Base-by-base conservation (phyloP, 2,797 vertebrate species). In the Phoeniculus purpureus region DNA sequence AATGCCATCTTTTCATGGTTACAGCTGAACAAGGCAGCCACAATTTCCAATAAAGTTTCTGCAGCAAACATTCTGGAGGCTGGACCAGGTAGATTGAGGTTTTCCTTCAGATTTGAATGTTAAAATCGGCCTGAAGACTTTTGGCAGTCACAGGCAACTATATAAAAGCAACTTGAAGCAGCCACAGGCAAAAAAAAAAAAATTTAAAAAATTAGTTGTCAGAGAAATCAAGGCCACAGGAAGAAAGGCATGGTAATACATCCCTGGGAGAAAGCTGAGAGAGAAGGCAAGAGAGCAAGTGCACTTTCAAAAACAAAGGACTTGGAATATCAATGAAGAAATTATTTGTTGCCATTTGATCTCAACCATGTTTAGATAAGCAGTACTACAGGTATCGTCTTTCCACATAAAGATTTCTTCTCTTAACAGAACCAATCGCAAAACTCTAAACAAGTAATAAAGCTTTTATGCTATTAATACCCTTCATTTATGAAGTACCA, bases 171-270 rank as follows among this genome's bases (percentile, higher is more conserved):
- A 76, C n/a, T 17, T 81, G 56, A 94, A 64, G 71, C 40, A 71
- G 81, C 50, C 67, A 93, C 60, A 80, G 75, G 67, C 9, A 51
- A 77, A 19, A 32, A 13, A 56, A 54, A 59, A 75, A 70, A 52
- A 52, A 43, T n/a, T 37, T 37, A 37, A 58, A 87, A 76, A 59
- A 13, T 20, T 45, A 76, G 52, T 40, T 0, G 0, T n/a, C 64
- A 73, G 67, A 54, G 72, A 94, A 86, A 67, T 81, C 88, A 84
- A 91, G 74, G 83, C 61, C 66, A 90, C 6, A n/a, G 77, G 67
- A 89, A 93, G 67, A 94, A 90, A 93, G 47, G 54, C 71, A 64
- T 43, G 52, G 52, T 61, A 85, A 92, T n/a, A 45, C 34, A 84
- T 61, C 91, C 76, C 66, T 54, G 64, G 6, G 5, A 91, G 65